Base-by-base conservation (phyloP, 2,888 invertebrate genomes). In the Aphelenchoides bicaudatus region DNA sequence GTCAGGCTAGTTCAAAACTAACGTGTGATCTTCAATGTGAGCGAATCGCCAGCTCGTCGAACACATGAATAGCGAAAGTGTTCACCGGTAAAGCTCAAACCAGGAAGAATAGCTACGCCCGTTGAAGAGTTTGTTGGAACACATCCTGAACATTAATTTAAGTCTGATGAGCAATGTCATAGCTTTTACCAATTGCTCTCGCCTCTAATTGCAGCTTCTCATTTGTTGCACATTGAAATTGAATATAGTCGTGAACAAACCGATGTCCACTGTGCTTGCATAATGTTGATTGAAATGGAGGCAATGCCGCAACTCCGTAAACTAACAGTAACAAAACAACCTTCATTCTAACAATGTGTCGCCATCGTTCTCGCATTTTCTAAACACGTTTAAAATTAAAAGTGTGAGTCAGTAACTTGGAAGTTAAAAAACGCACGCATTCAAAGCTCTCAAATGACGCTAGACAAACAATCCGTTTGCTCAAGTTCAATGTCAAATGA, bases 21-120 rank as follows among this genome's bases (percentile, higher is more conserved):
- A 67, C 65, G 64, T 13, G 63, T 63, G 13, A 67, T 57, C 46
- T 65, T 66, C 16, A 70, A 51, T 29, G 49, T 38, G 39, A 67
- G 54, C 5, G 53, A 27, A 49, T 66, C 59, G 21, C 34, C 51
- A 13, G 13, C n/a, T 13, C 51, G 43, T 16, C 50, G 47, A 27
- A 53, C 52, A 48, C 67, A 67, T 29, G 59, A 58, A 55, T 66
- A 67, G 38, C 65, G 61, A 30, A 67, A 67, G 38, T 67, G 67
- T 27, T 59, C 47, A 39, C 37, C 59, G 19, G 52, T 59, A 34
- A 54, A 57, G 3, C 54, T 31, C 13, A 37, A 31, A 16, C 68
- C 67, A 16, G 64, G 58, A 13, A 29, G 37, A 21, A 65, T 58
- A 21, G 56, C 58, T 49, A 58, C 46, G 13, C 65, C 65, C 19